Base-by-base conservation (phyloP, 2,797 vertebrate species). In the Crenichthys baileyi region DNA sequence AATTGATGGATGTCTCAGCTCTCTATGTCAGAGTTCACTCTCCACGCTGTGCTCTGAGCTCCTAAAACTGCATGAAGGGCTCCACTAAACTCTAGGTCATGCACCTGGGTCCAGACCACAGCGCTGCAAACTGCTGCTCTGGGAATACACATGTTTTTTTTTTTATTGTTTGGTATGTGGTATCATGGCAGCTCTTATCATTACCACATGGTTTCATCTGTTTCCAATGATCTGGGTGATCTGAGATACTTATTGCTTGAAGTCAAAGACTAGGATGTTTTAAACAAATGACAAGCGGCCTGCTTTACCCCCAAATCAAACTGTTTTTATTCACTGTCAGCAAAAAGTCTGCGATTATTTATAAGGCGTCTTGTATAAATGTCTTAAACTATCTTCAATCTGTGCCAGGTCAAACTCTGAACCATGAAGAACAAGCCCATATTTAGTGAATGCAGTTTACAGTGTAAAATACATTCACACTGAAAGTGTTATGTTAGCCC, bases 31-130 rank as follows among this genome's bases (percentile, higher is more conserved):
- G 18, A 53, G 31, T 68, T 80, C 29, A 72, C 12, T 63, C 5
- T 24, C 61, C 39, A 36, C 50, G 80, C 77, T 84, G 55, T 88
- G 85, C 81, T 75, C 46, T 26, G 48, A 79, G 48, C 12, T 75
- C 39, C 9, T 44, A 58, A 79, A 72, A 77, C 70, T 81, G 72
- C 72, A 83, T 82, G 83, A 81, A 79, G 85, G 83, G 50, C 87
- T 91, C 86, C 44, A 80, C 88, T 87, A 76, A 82, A 76, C 82
- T 79, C 83, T 85, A 89, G 95, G 94, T 94, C 93, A 93, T 53
- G 63, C 93, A 96, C 93, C 95, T 95, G 95, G 89, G 85, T 82
- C 81, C 77, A 90, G 88, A 90, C 92, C 88, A 84, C 88, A 93
- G 60, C 78, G 22, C 82, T 86, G 81, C 84, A 91, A 88, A 73